These are phyloP conservation scores for Lutjanus argentimaculatus DNA, from an alignment of 2,797 vertebrate genomes.

Conservation along the genomic window DNA sequence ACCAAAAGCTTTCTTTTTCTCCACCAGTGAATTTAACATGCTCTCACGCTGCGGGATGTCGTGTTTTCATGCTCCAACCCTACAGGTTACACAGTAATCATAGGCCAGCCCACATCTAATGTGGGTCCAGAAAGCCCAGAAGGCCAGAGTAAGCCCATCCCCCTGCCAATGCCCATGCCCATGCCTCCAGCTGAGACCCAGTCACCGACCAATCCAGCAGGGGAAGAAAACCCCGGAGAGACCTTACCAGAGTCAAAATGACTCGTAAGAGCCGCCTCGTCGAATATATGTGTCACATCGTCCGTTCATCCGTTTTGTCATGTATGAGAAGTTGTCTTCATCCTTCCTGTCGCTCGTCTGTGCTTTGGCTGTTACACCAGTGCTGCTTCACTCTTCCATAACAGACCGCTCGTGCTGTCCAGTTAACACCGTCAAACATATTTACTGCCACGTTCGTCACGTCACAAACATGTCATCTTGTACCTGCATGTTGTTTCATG, in stretches of 20 bases:
- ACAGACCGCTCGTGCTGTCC: slow-evolving; percentile 10
- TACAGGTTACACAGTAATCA: slow-evolving; percentile 86
- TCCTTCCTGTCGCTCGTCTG: slow-evolving; percentile 10
- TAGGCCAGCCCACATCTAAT: slow-evolving; percentile 83
- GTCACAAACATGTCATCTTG: not conserved
- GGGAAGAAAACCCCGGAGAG: slow-evolving; percentile 79
- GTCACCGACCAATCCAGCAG: slow-evolving; percentile 40
- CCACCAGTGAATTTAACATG: slow-evolving; percentile 4
- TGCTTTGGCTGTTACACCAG: slow-evolving; percentile 24
- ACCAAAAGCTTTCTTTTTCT: not conserved
- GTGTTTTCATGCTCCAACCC: slow-evolving; percentile 68
- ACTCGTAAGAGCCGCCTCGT: slow-evolving; percentile 83
- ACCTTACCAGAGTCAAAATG: slow-evolving; percentile 84
- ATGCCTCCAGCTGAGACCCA: slow-evolving; percentile 65
- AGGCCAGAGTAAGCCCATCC: slow-evolving; percentile 70
- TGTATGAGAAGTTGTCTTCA: not conserved
- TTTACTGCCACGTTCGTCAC: not conserved
- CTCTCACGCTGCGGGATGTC: slow-evolving; percentile 37
- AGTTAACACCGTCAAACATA: not conserved
- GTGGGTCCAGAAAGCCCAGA: slow-evolving; percentile 71
- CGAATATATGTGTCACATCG: not conserved
- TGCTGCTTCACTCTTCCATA: slow-evolving; percentile 33
- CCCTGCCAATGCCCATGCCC: slow-evolving; percentile 62
- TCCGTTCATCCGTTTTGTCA: slow-evolving; percentile 5
- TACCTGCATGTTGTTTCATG: slow-evolving; percentile 43